These are phyloP conservation scores for Psammodynastes pulverulentus DNA, from an alignment of 2,113 vertebrate species.

Conservation along the genomic window DNA sequence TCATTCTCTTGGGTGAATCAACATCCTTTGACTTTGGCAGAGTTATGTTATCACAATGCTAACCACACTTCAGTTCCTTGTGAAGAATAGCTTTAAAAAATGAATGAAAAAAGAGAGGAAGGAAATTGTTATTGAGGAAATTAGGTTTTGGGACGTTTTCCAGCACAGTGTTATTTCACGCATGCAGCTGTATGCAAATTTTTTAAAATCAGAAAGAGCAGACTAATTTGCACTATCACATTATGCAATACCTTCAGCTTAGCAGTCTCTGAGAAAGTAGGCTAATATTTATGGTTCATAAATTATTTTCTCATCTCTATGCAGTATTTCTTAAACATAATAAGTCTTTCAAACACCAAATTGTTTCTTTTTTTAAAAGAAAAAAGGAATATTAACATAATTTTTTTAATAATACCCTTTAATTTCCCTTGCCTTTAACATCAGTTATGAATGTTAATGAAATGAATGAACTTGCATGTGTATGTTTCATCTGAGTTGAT, in stretches of 20 bases:
- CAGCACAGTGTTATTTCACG: background rate
- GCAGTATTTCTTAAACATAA: background rate
- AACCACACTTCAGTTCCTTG: background rate
- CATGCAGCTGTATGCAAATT: conserved; percentile 16
- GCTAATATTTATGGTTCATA: background rate
- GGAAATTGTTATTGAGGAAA: background rate
- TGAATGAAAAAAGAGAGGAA: background rate
- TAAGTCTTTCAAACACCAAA: background rate
- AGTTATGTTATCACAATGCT: background rate
- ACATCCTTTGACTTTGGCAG: background rate
- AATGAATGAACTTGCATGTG: background rate
- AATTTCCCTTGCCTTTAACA: background rate
- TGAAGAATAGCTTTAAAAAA: background rate
- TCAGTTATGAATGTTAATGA: background rate
- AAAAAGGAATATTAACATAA: background rate
- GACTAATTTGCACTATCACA: background rate
- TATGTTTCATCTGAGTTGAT: background rate
- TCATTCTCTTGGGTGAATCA: conserved; percentile 6
- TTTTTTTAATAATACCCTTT: background rate
- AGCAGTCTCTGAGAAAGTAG: background rate
- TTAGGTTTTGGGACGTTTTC: background rate
- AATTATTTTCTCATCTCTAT: background rate
- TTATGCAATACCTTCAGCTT: background rate
- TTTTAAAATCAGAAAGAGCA: background rate
- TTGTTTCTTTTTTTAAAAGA: background rate